These are phyloP conservation scores for Drosophila tropicalis DNA, from an alignment of 1,140 invertebrate species.

Conservation along the genomic window DNA sequence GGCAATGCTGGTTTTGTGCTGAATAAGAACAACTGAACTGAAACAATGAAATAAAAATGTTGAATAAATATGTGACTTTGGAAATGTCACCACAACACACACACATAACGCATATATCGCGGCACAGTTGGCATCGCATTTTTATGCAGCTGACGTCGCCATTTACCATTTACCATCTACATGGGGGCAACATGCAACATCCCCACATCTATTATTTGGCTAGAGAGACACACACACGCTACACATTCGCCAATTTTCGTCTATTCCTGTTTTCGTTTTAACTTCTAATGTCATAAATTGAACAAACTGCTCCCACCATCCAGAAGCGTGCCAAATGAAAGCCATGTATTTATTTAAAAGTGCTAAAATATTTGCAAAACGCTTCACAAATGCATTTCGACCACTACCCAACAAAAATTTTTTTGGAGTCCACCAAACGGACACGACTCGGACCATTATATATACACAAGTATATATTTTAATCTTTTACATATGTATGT, in stretches of 20 bases:
- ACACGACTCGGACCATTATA: no score
- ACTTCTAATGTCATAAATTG: slow-evolving; percentile 74
- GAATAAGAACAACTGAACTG: slow-evolving; percentile 7
- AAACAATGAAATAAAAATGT: slow-evolving; percentile 28
- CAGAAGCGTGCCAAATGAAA: slow-evolving; percentile 22
- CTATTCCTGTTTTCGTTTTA: slow-evolving; percentile 57
- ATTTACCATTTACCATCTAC: slow-evolving; percentile 8
- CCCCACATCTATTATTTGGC: slow-evolving; percentile 18
- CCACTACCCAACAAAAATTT: no score
- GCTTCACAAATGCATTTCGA: no score
- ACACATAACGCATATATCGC: no score
- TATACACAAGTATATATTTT: no score
- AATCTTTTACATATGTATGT: no score
- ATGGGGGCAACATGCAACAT: slow-evolving; percentile 19
- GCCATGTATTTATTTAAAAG: slow-evolving; percentile 72
- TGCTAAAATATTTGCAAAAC: no score
- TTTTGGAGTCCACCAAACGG: no score
- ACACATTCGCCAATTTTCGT: slow-evolving; percentile 32
- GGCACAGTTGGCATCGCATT: slow-evolving; percentile 1
- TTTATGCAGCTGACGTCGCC: slow-evolving; percentile 22
- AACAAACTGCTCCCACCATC: slow-evolving; percentile 51
- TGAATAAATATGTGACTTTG: slow-evolving; percentile 52
- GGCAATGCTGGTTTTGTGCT: not conserved
- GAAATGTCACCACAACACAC: slow-evolving; percentile 42
- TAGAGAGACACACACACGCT: not conserved